Percentiles rank a stretch among this genome's conserved stretches.
Conservation (phyloP, 53 echinoderm and acorn worm genomes). For the Holothuria scabra region DNA sequence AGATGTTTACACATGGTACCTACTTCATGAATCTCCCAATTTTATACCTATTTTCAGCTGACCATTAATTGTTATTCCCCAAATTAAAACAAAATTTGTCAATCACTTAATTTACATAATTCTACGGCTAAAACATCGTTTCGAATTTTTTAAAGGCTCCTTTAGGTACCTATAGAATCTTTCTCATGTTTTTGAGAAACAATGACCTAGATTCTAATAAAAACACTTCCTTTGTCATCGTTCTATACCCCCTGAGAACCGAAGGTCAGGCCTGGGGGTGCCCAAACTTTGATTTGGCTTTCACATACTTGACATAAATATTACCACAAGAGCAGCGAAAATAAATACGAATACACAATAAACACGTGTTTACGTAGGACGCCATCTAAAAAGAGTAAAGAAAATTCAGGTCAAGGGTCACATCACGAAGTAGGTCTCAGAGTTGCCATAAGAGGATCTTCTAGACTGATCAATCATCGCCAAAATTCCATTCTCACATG, state of each 20-base stretch:
- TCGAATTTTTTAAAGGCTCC: too few relatives aligned
- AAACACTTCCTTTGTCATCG: conserved; percentile 23
- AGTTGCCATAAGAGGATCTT: not conserved
- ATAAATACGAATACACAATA: conserved; percentile 22
- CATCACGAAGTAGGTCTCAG: not conserved
- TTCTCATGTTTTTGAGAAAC: not conserved
- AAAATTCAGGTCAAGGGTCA: conserved; percentile 22
- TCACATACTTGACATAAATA: conserved; percentile 24
- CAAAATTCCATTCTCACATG: too few relatives aligned
- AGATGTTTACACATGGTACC: too few relatives aligned
- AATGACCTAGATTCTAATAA: conserved; percentile 24
- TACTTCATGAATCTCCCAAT: too few relatives aligned
- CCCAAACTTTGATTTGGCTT: not conserved
- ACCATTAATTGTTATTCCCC: too few relatives aligned
- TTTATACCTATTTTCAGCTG: too few relatives aligned
- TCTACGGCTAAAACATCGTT: too few relatives aligned
- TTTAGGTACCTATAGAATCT: too few relatives aligned
- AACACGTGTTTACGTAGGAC: conserved; percentile 33
- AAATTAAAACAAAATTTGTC: too few relatives aligned
- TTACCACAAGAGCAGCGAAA: conserved; percentile 14
- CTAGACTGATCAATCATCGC: too few relatives aligned
- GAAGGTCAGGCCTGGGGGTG: conserved; percentile 4
- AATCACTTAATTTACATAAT: too few relatives aligned
- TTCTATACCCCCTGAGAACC: conserved; percentile 26
- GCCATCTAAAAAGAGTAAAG: not conserved